Evolutionary conservation across 2,888 invertebrate genomes (phyloP), one percentile per base, ranked within the genome.

Genomic region (Pheosia tremula): DNA sequence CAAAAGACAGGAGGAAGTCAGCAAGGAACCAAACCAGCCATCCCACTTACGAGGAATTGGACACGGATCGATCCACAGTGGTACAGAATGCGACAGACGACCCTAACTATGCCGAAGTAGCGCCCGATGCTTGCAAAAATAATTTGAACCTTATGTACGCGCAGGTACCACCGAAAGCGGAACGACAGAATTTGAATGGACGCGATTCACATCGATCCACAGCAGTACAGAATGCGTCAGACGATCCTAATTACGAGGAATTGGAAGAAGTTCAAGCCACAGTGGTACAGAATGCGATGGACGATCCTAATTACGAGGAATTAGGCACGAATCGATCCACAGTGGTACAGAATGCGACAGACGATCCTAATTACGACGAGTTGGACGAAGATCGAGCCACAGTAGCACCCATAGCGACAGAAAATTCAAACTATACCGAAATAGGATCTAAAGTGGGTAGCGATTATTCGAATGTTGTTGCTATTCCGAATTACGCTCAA

Each of bases 401-500:
- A 0, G 24, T 24, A 2, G 24, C 24, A 24, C 24, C 0, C 24
- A 24, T 24, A 1, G 24, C 24, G 24, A 24, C 24, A 24, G 24
- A 24, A 24, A 24, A 24, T 2, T 24, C 24, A 24, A 24, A 24
- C 24, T 24, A 24, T 24, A 24, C 24, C 24, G 24, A 24, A 24
- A 24, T 24, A 24, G 24, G 24, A 24, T 24, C 24, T 24, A 24
- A 24, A 24, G 24, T 24, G 24, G 9, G 3, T 3, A 5, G 24
- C 36, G 36, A 52, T 0, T 52, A 52, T 24, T 13, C 8, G 5
- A 52, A 52, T n/a, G 7, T 24, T 5, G n/a, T 0, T 1, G 6
- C 7, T 10, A 36, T 49, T n/a, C 38, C 38, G 4, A 57, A 57
- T 38, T 59, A 59, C 13, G 59, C 59, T 37, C 54, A 59, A 47